Evolutionary conservation across 2,113 vertebrate species (phyloP).

Genomic region (Ictalurus punctatus): DNA sequence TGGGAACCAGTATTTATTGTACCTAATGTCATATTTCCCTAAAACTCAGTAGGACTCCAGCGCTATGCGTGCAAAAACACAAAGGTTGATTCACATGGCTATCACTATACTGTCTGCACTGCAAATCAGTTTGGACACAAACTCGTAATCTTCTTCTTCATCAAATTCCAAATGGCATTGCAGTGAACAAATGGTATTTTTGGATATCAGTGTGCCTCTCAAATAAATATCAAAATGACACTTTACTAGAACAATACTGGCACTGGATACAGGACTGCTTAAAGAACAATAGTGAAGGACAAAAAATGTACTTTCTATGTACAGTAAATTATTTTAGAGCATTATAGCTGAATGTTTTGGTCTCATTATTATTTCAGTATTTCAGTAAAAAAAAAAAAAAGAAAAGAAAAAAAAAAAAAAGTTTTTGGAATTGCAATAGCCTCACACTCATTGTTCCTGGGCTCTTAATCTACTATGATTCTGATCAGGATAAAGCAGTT

Average conservation of each 20-base stretch:
- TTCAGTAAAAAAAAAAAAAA: neutral
- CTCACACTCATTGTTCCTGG: neutral
- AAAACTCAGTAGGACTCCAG: conserved; percentile 21
- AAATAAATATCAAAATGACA: neutral
- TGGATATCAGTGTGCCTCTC: neutral
- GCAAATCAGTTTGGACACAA: conserved; percentile 25
- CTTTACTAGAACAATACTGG: neutral
- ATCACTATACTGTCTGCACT: conserved; percentile 27
- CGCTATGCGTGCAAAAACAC: conserved; percentile 23
- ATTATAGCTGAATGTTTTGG: neutral
- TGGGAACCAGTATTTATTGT: neutral
- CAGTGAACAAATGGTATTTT: neutral
- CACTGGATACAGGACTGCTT: neutral
- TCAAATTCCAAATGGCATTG: neutral
- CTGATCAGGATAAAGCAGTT: neutral
- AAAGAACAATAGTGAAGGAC: neutral
- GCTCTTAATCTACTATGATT: neutral
- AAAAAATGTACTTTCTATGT: neutral
- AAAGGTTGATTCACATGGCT: conserved; percentile 45
- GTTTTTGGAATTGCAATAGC: neutral
- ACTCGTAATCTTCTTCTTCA: neutral
- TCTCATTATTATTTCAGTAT: neutral
- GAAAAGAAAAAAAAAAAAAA: neutral
- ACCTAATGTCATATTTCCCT: neutral
- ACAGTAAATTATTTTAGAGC: neutral